A percentile compares a stretch with the other conserved stretches of the same genome.
phyloP scores from a whole-genome alignment of 2,888 invertebrate species.

The Apodemia mormo region DNA sequence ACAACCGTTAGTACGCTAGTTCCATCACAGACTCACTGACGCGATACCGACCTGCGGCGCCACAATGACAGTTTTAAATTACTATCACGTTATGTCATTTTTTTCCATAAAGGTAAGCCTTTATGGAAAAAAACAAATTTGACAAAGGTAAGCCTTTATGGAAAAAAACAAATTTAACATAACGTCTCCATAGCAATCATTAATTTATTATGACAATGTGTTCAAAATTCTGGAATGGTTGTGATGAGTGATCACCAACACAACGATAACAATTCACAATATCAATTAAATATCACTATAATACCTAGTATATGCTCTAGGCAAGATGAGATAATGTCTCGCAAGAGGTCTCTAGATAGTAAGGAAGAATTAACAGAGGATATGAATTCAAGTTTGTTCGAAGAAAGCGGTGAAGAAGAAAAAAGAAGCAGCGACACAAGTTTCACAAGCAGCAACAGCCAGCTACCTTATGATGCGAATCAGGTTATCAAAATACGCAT shows the following conservation, averaged over 20 bases:
- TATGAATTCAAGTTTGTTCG: not conserved
- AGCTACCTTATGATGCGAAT: not conserved
- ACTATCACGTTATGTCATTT: too few species aligned
- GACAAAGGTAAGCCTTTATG: too few species aligned
- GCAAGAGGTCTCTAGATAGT: not conserved
- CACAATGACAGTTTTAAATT: too few species aligned
- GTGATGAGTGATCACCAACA: not conserved
- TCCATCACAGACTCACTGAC: too few species aligned
- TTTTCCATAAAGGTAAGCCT: too few species aligned
- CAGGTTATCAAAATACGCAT: not conserved
- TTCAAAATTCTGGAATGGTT: not conserved
- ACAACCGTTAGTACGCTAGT: too few species aligned
- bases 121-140: too few species aligned
- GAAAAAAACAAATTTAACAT: not conserved
- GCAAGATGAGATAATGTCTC: not conserved
- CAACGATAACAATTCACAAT: not conserved
- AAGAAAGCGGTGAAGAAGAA: not conserved
- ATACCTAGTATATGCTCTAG: not conserved
- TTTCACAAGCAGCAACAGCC: not conserved
- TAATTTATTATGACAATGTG: not conserved
- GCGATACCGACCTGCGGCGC: too few species aligned
- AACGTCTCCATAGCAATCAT: not conserved
- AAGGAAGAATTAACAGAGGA: not conserved
- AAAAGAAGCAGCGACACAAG: not conserved
- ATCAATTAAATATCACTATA: not conserved